Percentiles rank a stretch among this genome's conserved stretches.
These are phyloP conservation scores for Colletes gigas DNA, from an alignment of 1,140 invertebrate genomes.

Conservation along the genomic window DNA sequence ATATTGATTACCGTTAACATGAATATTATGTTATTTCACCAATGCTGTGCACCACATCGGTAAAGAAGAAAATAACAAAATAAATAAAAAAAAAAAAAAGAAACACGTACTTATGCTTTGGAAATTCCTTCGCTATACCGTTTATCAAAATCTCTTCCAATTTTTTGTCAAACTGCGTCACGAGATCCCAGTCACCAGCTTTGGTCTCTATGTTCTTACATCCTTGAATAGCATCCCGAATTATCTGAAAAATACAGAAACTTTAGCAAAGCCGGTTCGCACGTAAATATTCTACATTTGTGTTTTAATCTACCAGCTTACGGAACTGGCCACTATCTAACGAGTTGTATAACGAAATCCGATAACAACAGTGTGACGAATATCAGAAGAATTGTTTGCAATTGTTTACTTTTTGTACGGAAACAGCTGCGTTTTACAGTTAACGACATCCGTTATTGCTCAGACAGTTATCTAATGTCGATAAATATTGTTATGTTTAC, in stretches of 20 bases:
- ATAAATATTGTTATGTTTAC: no score
- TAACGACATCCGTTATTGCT: no score
- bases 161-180: slow-evolving; percentile 90
- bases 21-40: no score
- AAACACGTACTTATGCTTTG: slow-evolving; percentile 86
- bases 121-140: slow-evolving; percentile 85
- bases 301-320: neutral
- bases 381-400: neutral
- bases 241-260: slow-evolving; percentile 60
- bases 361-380: neutral
- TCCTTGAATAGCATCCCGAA: slow-evolving; percentile 69
- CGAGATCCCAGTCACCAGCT: slow-evolving; percentile 87
- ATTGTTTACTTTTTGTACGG: neutral
- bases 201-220: slow-evolving; percentile 74
- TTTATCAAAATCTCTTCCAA: slow-evolving; percentile 88
- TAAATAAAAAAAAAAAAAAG: no score
- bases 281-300: neutral
- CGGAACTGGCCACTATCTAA: neutral
- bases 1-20: no score
- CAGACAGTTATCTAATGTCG: no score
- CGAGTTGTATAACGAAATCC: neutral
- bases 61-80: no score
- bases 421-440: neutral
- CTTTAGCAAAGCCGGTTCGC: neutral
- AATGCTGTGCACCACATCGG: no score